Base-by-base conservation (phyloP, 37 sponge, comb jelly and placozoan species). In the Spongia lamella region DNA sequence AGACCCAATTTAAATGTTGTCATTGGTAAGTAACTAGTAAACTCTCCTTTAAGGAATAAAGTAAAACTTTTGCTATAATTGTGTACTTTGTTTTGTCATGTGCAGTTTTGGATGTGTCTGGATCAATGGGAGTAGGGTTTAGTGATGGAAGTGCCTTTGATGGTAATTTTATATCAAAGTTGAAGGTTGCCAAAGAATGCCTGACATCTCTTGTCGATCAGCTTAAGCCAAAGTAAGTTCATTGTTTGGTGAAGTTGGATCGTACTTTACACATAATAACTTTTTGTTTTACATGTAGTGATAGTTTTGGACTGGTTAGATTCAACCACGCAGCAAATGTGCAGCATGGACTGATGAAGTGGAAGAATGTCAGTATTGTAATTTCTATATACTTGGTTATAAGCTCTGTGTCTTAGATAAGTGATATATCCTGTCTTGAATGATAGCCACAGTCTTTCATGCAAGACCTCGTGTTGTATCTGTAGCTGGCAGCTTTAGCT, bases 81-180 rank as follows among this genome's bases (percentile, higher is more conserved):
- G 13, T 29, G n/a, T n/a, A n/a, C n/a, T 9, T 29, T 66, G 15
- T 7, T 66, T 11, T 7, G 15, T 47, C 24, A 16, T 47, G 20
- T 47, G 25, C 66, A 78, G 83, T 82, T 20, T 57, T 83, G 69
- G 84, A 83, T 38, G 57, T 83, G 7, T 78, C 78, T 24, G 84
- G 84, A 13, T 76, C 77, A 32, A 83, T 83, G 84, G 47, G 70
- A 14, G 25, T 27, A 14, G 20, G 69, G 7, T 66, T 66, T 13
- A 68, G 32, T 37, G 69, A 68, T 1, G 76, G 64, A n/a, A n/a
- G 43, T 32, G 0, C 9, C 25, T n/a, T 14, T 56, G 22, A 9
- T 13, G 70, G 63, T 43, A 43, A 43, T 9, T n/a, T n/a, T n/a
- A n/a, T n/a, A n/a, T 43, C 47, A 51, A 83, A 83, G 38, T 9